Percentiles rank a stretch among this genome's conserved stretches.
phyloP scores from a whole-genome alignment of 2,797 vertebrate species.

The Spheniscus humboldti region DNA sequence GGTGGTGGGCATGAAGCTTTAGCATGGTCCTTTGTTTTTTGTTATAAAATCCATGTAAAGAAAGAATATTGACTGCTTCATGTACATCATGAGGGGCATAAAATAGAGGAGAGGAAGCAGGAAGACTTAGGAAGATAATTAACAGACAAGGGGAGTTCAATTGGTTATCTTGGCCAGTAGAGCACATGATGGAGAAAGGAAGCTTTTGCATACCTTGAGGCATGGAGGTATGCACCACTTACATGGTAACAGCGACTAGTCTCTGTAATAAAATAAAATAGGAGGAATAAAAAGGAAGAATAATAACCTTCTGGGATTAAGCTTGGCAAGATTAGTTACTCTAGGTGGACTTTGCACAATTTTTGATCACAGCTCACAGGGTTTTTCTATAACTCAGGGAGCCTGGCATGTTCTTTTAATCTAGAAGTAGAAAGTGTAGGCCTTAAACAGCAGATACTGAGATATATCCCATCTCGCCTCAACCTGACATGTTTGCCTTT shows the following conservation, averaged over 20 bases:
- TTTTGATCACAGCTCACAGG: neutral
- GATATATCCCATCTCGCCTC: neutral
- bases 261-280: neutral
- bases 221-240: neutral
- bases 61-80: neutral
- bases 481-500: neutral
- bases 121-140: neutral
- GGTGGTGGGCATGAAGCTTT: neutral
- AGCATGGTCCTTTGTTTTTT: neutral
- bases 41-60: neutral
- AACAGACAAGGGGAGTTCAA: neutral
- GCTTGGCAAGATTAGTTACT: neutral
- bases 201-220: neutral
- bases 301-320: neutral
- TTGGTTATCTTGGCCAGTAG: neutral
- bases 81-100: neutral
- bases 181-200: neutral
- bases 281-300: neutral
- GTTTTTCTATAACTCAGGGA: neutral
- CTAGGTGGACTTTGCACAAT: neutral
- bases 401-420: neutral
- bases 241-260: neutral
- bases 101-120: neutral
- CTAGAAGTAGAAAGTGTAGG: neutral
- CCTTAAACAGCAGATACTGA: neutral